Evolutionary conservation across 2,797 vertebrate species (phyloP).

Genomic region (Mus spretus): DNA sequence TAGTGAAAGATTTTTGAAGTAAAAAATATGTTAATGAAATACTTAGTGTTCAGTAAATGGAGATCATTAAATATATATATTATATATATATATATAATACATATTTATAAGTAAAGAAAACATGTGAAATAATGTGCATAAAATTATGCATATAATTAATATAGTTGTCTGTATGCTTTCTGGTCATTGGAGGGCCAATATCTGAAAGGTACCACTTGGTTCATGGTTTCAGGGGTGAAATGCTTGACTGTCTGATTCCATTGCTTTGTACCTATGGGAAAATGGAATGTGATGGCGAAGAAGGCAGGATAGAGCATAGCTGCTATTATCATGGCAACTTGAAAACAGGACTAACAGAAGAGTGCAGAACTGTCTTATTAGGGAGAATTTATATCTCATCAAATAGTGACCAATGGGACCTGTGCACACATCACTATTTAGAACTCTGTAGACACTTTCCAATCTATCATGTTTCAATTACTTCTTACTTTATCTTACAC

Average conservation of each 20-base stretch:
- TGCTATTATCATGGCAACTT: neutral
- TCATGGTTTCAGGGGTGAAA: neutral
- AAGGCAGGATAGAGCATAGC: neutral
- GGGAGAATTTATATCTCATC: neutral
- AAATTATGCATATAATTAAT: neutral
- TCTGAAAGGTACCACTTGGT: neutral
- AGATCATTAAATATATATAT: neutral
- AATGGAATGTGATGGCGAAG: neutral
- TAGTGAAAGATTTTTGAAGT: slow-evolving; percentile 12
- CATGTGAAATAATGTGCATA: neutral
- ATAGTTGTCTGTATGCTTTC: neutral
- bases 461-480: neutral
- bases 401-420: neutral
- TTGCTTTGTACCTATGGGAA: neutral
- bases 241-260: neutral
- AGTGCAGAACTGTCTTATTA: neutral
- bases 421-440: neutral
- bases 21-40: neutral
- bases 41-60: neutral
- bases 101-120: slow-evolving; percentile 14
- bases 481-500: neutral
- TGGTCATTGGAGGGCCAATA: neutral
- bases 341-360: neutral
- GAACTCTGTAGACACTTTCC: rapidly evolving
- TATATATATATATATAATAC: neutral